Percentiles rank a stretch among this genome's conserved stretches.
Evolutionary conservation across 2,797 vertebrate species (phyloP).

Genomic region (Parauchenoglanis ngamensis): DNA sequence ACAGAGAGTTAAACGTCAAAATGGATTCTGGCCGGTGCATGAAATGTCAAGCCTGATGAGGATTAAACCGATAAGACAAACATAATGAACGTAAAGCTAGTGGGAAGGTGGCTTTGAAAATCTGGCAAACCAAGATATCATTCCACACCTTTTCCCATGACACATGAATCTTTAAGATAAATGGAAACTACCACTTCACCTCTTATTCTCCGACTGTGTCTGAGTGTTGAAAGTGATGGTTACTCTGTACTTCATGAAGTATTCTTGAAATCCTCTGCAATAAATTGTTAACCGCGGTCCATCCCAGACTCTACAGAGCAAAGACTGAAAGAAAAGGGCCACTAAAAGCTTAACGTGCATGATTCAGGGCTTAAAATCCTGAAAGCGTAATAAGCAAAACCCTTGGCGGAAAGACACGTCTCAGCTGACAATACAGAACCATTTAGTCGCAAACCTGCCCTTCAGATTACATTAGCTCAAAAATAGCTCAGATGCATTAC

Average conservation of each 20-base stretch:
- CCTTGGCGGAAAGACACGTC: not conserved
- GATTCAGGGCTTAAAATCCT: not conserved
- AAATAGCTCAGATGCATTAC: constrained; percentile 43
- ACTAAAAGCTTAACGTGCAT: not conserved
- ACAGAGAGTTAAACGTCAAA: not conserved
- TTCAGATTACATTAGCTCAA: constrained; percentile 41
- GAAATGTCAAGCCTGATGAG: not conserved
- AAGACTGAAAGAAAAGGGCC: not conserved
- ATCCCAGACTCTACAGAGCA: not conserved
- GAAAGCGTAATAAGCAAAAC: not conserved
- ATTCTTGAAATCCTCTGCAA: not conserved
- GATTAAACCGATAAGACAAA: not conserved
- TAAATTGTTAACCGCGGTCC: not conserved
- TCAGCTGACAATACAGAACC: constrained; percentile 27
- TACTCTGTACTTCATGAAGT: not conserved
- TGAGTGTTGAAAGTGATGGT: not conserved
- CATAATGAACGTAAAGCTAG: not conserved
- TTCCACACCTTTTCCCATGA: not conserved
- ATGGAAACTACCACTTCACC: not conserved
- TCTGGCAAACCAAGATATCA: not conserved
- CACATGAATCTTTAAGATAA: not conserved
- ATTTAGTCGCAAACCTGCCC: constrained; percentile 39
- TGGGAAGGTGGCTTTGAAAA: not conserved
- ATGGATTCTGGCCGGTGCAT: not conserved
- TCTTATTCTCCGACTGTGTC: not conserved